Evolutionary conservation across 2,888 invertebrate species (phyloP).

Genomic region (Apomyelois bistriatella): DNA sequence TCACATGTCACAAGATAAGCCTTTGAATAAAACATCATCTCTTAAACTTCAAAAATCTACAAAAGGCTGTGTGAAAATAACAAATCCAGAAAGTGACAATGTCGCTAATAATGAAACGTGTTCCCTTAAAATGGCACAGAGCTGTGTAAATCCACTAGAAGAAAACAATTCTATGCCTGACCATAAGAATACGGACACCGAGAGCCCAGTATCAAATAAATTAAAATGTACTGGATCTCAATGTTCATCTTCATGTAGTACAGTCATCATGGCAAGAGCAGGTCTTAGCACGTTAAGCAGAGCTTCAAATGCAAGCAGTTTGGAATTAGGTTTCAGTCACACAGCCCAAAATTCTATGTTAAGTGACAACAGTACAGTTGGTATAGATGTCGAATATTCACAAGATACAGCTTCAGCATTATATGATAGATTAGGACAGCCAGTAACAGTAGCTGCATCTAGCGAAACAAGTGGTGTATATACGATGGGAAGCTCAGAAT

Average conservation of each 20-base stretch:
- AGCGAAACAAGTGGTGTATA: conserved; percentile 93
- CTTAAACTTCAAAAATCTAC: conserved; percentile 56
- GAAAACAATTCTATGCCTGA: conserved; percentile 61
- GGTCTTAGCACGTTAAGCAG: conserved; percentile 78
- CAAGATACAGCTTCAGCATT: conserved; percentile 81
- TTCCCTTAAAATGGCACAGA: conserved; percentile 37
- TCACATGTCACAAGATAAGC: conserved; percentile 51
- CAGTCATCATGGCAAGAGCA: conserved; percentile 86
- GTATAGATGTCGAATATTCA: conserved; percentile 82
- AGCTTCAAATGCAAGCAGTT: conserved; percentile 88
- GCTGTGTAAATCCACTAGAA: conserved; percentile 44
- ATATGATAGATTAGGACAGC: conserved; percentile 70
- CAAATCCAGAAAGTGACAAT: conserved; percentile 51
- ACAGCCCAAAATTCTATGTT: conserved; percentile 92
- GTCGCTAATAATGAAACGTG: conserved; percentile 37
- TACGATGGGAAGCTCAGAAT: conserved; percentile 86
- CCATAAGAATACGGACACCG: conserved; percentile 69
- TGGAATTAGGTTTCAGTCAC: conserved; percentile 91
- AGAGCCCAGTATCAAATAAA: conserved; percentile 79
- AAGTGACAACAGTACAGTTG: conserved; percentile 85
- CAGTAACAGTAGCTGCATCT: conserved; percentile 82
- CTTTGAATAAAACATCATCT: conserved; percentile 58
- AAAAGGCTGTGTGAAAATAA: conserved; percentile 51
- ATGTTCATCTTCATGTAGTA: conserved; percentile 92
- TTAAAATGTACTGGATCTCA: conserved; percentile 87